Conservation (phyloP, 2,113 vertebrate species). For the Triplophysa siluroides region DNA sequence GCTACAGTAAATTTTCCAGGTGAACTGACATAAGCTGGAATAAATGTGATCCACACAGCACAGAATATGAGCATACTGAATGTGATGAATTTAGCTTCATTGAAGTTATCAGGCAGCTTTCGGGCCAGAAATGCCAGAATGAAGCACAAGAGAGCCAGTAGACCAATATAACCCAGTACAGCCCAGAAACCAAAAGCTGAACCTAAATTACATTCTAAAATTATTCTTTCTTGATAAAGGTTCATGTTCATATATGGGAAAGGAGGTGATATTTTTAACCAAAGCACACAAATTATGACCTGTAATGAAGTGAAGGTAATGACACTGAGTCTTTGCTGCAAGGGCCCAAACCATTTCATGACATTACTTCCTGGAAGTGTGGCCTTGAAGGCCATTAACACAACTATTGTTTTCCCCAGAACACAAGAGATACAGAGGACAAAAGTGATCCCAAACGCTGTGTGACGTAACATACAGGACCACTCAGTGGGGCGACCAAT, state of each 20-base stretch:
- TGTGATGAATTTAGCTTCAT: slow-evolving; percentile 57
- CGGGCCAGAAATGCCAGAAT: slow-evolving; percentile 46
- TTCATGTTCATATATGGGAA: slow-evolving; percentile 53
- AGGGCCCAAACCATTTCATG: slow-evolving; percentile 57
- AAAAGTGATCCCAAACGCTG: slow-evolving; percentile 54
- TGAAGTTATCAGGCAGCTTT: slow-evolving; percentile 52
- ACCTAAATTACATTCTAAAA: slow-evolving; percentile 53
- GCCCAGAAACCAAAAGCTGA: slow-evolving; percentile 51
- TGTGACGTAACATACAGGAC: slow-evolving; percentile 55
- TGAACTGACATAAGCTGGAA: slow-evolving; percentile 54
- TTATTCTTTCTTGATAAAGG: slow-evolving; percentile 52
- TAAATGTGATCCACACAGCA: slow-evolving; percentile 57
- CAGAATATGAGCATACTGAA: slow-evolving; percentile 58
- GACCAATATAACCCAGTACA: slow-evolving; percentile 52
- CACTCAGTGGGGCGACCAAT: slow-evolving; percentile 55
- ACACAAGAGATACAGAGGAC: slow-evolving; percentile 55
- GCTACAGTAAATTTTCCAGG: slow-evolving; percentile 55
- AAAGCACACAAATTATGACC: slow-evolving; percentile 50
- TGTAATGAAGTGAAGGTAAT: slow-evolving; percentile 54
- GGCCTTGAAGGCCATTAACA: slow-evolving; percentile 57
- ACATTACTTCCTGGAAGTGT: slow-evolving; percentile 55
- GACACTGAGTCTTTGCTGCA: slow-evolving; percentile 53
- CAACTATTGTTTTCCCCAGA: slow-evolving; percentile 56
- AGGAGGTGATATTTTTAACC: slow-evolving; percentile 53
- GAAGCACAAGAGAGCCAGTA: slow-evolving; percentile 50